Evolutionary conservation across 2,113 vertebrate species (phyloP).

Genomic region (Gallinago paraguaiae): DNA sequence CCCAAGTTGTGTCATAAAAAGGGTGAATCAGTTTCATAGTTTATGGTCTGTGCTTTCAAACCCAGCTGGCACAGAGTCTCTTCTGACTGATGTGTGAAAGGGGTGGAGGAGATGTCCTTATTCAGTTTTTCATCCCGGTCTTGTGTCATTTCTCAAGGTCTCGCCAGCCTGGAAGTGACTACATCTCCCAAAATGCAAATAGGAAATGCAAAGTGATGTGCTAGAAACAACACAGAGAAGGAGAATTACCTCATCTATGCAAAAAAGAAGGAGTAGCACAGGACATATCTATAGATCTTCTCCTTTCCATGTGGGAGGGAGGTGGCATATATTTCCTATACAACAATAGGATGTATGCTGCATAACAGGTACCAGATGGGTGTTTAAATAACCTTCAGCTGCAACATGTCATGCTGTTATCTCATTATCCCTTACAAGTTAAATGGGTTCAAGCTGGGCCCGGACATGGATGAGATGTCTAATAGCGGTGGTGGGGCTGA

Average conservation of each 20-base stretch:
- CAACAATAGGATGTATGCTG: conserved; percentile 52
- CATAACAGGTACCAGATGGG: conserved; percentile 67
- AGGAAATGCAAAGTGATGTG: not conserved
- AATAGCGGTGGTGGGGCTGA: conserved; percentile 40
- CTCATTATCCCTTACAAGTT: conserved; percentile 60
- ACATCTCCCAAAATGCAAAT: not conserved
- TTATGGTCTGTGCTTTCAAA: not conserved
- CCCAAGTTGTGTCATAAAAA: not conserved
- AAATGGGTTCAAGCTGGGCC: conserved; percentile 66
- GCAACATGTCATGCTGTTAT: conserved; percentile 66
- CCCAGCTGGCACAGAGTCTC: not conserved
- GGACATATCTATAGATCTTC: conserved; percentile 1
- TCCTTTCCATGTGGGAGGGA: conserved; percentile 51
- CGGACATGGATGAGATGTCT: conserved; percentile 49
- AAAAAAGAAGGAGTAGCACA: not conserved
- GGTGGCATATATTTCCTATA: conserved; percentile 65
- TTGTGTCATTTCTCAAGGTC: not conserved
- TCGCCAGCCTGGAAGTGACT: not conserved
- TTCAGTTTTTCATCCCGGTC: not conserved
- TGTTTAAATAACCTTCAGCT: conserved; percentile 66
- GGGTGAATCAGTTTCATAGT: not conserved
- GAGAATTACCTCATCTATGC: not conserved
- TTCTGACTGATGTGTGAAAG: not conserved
- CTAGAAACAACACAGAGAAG: not conserved
- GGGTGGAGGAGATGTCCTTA: rapidly evolving